phyloP scores from a whole-genome alignment of 1,140 invertebrate species.

The Sarcophaga bullata region DNA sequence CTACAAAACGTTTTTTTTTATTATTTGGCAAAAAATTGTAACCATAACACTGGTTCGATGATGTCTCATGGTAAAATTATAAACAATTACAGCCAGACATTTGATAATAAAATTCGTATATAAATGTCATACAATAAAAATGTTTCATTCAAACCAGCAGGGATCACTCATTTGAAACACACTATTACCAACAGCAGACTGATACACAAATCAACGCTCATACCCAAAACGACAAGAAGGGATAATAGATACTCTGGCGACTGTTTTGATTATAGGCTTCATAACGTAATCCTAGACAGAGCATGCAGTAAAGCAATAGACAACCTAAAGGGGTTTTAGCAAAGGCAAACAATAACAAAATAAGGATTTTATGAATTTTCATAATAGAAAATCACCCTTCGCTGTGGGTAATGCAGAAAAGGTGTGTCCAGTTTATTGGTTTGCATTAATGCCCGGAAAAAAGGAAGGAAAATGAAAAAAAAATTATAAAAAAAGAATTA shows the following conservation, averaged over 20 bases:
- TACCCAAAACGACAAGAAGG: not conserved
- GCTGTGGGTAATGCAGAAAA: not conserved
- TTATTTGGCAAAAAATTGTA: not conserved
- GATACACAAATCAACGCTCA: no score
- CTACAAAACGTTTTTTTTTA: not conserved
- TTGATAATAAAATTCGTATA: slow-evolving; percentile 34
- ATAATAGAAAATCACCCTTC: not conserved
- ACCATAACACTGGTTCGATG: not conserved
- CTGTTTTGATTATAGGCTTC: not conserved
- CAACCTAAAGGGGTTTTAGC: not conserved
- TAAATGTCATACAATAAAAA: slow-evolving; percentile 34
- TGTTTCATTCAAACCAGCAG: slow-evolving; percentile 23
- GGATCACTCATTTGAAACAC: slow-evolving; percentile 28
- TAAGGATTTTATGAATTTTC: slow-evolving; percentile 20
- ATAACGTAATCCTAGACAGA: slow-evolving; percentile 5
- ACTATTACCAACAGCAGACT: not conserved
- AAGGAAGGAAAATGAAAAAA: not conserved
- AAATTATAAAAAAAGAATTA: no score
- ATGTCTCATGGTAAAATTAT: slow-evolving; percentile 6
- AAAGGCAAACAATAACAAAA: not conserved
- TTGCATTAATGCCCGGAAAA: not conserved
- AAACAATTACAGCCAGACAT: slow-evolving; percentile 40
- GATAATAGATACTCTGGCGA: not conserved
- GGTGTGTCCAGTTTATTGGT: slow-evolving; percentile 30
- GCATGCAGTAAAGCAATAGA: not conserved